Evolutionary conservation across 64 coral and sea anemone species (phyloP).

Genomic region (Porites australiensis): DNA sequence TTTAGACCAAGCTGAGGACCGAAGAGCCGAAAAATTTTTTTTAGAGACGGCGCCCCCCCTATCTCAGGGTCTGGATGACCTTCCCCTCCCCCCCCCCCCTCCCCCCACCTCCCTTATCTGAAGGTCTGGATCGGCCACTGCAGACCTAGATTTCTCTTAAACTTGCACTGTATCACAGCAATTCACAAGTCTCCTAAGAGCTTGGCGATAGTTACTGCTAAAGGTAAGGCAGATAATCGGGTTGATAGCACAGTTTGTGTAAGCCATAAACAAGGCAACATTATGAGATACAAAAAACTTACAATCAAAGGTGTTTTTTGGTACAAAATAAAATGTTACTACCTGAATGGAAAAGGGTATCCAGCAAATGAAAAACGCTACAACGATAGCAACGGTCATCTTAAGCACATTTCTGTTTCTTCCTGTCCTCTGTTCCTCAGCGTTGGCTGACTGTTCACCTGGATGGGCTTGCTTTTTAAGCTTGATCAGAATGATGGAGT

Average conservation of each 20-base stretch:
- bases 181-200: not conserved
- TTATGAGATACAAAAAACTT: not conserved
- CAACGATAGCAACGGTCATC: conserved; percentile 19
- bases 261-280: not conserved
- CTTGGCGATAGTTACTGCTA: not conserved
- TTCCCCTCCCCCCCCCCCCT: too few species aligned
- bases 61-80: too few species aligned
- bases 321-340: not conserved
- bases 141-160: too few species aligned
- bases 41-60: too few species aligned
- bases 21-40: too few species aligned
- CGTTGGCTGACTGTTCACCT: not conserved
- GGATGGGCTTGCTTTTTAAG: not conserved
- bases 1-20: too few species aligned
- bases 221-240: conserved; percentile 1
- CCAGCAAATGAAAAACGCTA: conserved; percentile 16
- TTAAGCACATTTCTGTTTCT: conserved; percentile 31
- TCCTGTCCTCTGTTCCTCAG: not conserved
- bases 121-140: too few species aligned
- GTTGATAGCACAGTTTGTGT: not conserved
- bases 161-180: not conserved
- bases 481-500: conserved; percentile 1
- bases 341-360: not conserved
- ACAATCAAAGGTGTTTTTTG: too few species aligned
- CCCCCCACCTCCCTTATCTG: too few species aligned